Conservation (phyloP, 2,113 vertebrate genomes). For the Percopsis transmontana region DNA sequence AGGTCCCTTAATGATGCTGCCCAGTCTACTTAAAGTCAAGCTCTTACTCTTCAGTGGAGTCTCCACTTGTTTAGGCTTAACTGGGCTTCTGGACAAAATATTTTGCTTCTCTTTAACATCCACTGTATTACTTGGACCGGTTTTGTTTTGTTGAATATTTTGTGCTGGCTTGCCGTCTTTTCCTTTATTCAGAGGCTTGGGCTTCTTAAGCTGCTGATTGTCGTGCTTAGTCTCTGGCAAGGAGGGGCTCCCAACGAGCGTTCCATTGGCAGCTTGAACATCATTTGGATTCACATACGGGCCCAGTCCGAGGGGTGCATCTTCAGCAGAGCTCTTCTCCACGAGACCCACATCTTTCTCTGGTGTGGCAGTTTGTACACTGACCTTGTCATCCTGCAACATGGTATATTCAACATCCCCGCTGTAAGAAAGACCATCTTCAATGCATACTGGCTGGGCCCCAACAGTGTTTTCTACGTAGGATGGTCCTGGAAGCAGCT, state of each 20-base stretch:
- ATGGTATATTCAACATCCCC: slow-evolving; percentile 47
- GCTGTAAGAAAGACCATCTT: slow-evolving; percentile 42
- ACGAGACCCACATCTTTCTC: slow-evolving; percentile 54
- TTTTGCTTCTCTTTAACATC: slow-evolving; percentile 52
- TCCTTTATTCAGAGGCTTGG: slow-evolving; percentile 28
- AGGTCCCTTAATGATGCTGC: slow-evolving; percentile 66
- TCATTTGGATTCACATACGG: slow-evolving; percentile 79
- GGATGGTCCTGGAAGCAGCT: slow-evolving; percentile 79
- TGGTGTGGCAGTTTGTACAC: slow-evolving; percentile 46
- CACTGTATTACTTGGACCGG: slow-evolving; percentile 33
- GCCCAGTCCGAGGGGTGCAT: slow-evolving; percentile 60
- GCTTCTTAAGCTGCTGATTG: slow-evolving; percentile 49
- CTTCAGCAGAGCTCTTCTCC: slow-evolving; percentile 50
- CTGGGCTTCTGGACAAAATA: slow-evolving; percentile 40
- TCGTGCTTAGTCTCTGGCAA: slow-evolving; percentile 49
- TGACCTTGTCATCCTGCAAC: slow-evolving; percentile 44
- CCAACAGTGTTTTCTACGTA: slow-evolving; percentile 46
- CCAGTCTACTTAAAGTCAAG: slow-evolving; percentile 47
- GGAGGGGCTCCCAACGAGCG: slow-evolving; percentile 17
- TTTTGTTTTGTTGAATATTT: slow-evolving; percentile 33
- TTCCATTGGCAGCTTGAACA: slow-evolving; percentile 73
- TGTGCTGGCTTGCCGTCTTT: slow-evolving; percentile 36
- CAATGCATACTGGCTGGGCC: slow-evolving; percentile 40
- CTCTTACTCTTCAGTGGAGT: slow-evolving; percentile 60
- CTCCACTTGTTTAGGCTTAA: slow-evolving; percentile 62